phyloP scores from a whole-genome alignment of 2,113 vertebrate species.

The Tragelaphus imberbis region DNA sequence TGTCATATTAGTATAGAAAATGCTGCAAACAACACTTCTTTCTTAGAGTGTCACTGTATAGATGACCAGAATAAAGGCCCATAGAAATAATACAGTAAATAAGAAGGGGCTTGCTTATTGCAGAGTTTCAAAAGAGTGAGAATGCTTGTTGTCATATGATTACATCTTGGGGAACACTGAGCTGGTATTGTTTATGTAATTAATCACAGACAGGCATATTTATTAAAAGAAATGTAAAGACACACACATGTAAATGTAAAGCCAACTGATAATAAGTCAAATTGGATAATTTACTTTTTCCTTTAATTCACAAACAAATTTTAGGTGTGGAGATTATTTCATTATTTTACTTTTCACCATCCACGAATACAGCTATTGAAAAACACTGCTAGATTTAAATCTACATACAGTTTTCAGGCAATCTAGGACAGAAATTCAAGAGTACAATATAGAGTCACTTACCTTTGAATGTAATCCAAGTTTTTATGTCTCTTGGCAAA shows the following conservation, averaged over 20 bases:
- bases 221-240: neutral
- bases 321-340: neutral
- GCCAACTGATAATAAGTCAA: neutral
- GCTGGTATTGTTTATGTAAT: neutral
- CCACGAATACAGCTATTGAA: neutral
- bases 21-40: neutral
- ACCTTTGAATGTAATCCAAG: neutral
- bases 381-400: neutral
- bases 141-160: neutral
- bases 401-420: neutral
- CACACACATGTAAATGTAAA: neutral
- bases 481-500: constrained; percentile 24
- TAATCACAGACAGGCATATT: neutral
- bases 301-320: neutral
- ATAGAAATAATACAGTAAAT: neutral
- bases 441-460: neutral
- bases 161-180: neutral
- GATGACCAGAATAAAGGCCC: neutral
- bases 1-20: neutral
- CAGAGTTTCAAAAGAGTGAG: neutral
- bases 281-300: neutral
- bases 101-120: neutral
- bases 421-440: neutral
- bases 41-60: neutral
- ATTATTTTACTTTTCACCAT: neutral